Evolutionary conservation across 2,888 invertebrate genomes (phyloP), one percentile per base, ranked within the genome.

Genomic region (Lasioglossum oenotherae): DNA sequence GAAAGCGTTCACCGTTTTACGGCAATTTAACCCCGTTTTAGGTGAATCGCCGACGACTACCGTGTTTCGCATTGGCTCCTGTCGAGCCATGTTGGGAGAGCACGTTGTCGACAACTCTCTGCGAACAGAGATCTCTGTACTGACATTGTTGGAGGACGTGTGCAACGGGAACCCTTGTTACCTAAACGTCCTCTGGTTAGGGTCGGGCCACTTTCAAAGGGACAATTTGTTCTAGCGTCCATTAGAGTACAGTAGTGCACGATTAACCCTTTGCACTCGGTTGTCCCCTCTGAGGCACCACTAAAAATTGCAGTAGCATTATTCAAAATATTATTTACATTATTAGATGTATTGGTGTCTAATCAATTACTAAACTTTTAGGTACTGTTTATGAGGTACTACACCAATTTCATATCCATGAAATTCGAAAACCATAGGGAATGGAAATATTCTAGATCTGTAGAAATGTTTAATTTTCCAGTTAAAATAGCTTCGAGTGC

Each of bases 1-100:
- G 38, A 82, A 31, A 53, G 31, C 53, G 27, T 69, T n/a, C 38
- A 64, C 27, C 60, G 73, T 72, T 82, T 83, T 82, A 67, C 73
- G 64, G 14, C n/a, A 49, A 78, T 78, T 84, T 77, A 78, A 41
- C 74, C 77, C 31, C 77, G 53, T 73, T 84, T 82, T 73, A 74
- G 74, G 69, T 60, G 74, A 84, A 69, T 78, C 83, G 57, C 67
- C 73, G 57, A 49, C 64, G 6, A 64, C 73, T 57, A 64, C 60
- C 64, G 60, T 81, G 81, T 60, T 35, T 49, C 16, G 46, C 72
- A 6, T 38, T 71, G 44, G 67, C 23, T 57, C 41, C n/a, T 19
- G n/a, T 16, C 27, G 80, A n/a, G 64, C 38, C 67, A 44, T 41
- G 46, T 44, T 41, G 53, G 31, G 27, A 16, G 49, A 16, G 49